Base-by-base conservation (phyloP, 2,888 invertebrate species). In the Phymatocera aterrima region DNA sequence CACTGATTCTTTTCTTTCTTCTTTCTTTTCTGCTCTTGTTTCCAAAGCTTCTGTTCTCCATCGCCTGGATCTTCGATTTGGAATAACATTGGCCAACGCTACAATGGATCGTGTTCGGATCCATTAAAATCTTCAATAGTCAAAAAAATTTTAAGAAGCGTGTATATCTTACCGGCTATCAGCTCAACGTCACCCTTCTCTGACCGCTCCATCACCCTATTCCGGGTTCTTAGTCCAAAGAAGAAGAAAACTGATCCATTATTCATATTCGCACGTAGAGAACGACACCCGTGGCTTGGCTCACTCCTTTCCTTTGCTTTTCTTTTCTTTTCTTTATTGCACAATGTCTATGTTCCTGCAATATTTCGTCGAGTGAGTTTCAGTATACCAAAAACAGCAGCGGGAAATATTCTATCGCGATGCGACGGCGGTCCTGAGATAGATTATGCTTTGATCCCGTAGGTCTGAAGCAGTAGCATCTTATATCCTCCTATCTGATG, bases 281-380 rank as follows among this genome's bases (percentile, higher is more conserved):
- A 15, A 28, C 21, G 24, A 43, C 68, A 46, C 68, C 28, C 68
- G 8, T 18, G 68, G 24, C n/a, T 43, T n/a, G 24, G 8, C 12
- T 68, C 34, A 21, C 28, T 1, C 0, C 12, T n/a, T 10, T 51
- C 18, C 18, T 43, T 1, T n/a, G 15, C 34, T 51, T 34, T 51
- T 48, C n/a, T 46, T 70, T 65, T 40, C 21, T 43, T 21, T 28
- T 48, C 6, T 46, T 24, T 8, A 37, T 70, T 12, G n/a, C 10
- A 68, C 15, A 40, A 43, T 43, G n/a, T 6, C 24, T 28, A 18
- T 31, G 48, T 31, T 34, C 12, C 51, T 21, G 68, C 21, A 68
- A 57, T 61, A 68, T 82, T 83, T 84, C 77, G 81, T 82, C 82
- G 82, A 85, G 85, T 82, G 84, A 84, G 83, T 85, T 83, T 84